These are phyloP conservation scores for Paramuricea clavata DNA, from an alignment of 92 coral and sea anemone species.

Conservation along the genomic window DNA sequence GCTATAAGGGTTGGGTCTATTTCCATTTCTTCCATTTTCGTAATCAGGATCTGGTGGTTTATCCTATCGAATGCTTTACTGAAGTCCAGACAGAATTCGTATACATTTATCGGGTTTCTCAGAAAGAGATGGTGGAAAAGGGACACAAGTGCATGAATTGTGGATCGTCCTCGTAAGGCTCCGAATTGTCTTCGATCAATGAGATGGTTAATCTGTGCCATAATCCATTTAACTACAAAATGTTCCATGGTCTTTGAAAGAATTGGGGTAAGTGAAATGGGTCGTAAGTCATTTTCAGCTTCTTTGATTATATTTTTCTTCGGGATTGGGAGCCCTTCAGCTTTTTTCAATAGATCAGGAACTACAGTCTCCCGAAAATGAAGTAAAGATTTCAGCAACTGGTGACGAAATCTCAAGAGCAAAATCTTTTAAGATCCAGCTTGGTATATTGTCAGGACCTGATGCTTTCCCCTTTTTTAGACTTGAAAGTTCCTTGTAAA, in stretches of 20 bases:
- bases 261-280: slow-evolving; percentile 8
- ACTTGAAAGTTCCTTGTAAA: background rate
- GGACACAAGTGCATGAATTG: slow-evolving; percentile 21
- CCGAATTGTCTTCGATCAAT: slow-evolving; percentile 22
- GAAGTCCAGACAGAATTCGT: background rate
- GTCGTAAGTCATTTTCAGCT: slow-evolving; percentile 2
- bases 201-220: background rate
- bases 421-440: slow-evolving; percentile 20
- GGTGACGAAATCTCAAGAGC: slow-evolving; percentile 5
- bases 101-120: background rate
- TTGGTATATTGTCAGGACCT: background rate
- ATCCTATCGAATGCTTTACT: slow-evolving; percentile 31
- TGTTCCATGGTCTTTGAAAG: slow-evolving; percentile 3
- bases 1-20: background rate
- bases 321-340: slow-evolving; percentile 8
- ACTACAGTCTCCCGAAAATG: no score
- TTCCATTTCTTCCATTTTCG: slow-evolving; percentile 9
- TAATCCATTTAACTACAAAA: background rate
- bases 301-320: background rate
- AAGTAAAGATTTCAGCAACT: no score
- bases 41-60: slow-evolving; percentile 8
- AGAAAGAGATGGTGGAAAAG: background rate
- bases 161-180: background rate
- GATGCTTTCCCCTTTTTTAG: background rate
- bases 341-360: background rate